phyloP scores from a whole-genome alignment of 2,797 vertebrate species.

The Acanthiza pusilla region DNA sequence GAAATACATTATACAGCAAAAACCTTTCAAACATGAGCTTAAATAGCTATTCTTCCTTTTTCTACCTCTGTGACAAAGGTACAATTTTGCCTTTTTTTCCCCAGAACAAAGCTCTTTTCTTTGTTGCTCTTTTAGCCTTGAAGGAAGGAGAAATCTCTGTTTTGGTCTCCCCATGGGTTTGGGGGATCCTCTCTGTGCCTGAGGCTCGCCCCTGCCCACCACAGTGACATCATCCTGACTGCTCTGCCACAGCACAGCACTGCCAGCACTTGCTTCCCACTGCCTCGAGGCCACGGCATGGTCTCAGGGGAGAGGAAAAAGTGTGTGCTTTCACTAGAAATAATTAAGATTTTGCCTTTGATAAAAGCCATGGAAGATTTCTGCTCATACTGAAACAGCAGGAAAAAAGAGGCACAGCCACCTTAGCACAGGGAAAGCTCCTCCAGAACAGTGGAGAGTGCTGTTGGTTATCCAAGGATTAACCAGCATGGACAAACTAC shows the following conservation, averaged over 20 bases:
- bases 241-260: not conserved
- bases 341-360: not conserved
- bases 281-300: rapidly evolving
- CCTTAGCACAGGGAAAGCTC: not conserved
- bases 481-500: not conserved
- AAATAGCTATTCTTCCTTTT: not conserved
- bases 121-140: not conserved
- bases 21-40: not conserved
- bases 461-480: not conserved
- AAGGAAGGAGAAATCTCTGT: not conserved
- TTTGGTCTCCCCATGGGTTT: not conserved
- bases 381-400: not conserved
- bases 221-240: not conserved
- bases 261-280: not conserved
- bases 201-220: not conserved
- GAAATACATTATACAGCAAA: not conserved
- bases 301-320: not conserved
- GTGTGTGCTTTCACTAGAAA: not conserved
- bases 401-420: not conserved
- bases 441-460: not conserved
- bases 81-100: not conserved
- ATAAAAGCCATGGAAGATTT: not conserved
- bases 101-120: not conserved
- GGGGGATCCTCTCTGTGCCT: not conserved
- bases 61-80: not conserved